Percentiles rank a stretch among this genome's conserved stretches.
phyloP scores from a whole-genome alignment of 2,888 invertebrate species.

The Sialis fuliginosa region DNA sequence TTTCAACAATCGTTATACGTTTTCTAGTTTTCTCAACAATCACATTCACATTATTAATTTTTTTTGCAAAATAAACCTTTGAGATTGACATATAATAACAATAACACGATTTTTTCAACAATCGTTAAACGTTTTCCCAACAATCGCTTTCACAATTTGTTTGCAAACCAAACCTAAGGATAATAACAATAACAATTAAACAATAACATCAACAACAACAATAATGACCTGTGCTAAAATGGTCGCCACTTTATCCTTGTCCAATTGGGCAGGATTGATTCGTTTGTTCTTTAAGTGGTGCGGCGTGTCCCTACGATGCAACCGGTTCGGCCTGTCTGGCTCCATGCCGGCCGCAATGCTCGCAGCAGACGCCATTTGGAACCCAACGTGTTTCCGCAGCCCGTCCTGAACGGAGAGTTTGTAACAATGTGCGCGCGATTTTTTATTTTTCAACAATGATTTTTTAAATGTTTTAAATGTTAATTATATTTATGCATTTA shows the following conservation, averaged over 20 bases:
- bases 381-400: constrained; percentile 43
- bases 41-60: too few species aligned
- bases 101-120: too few species aligned
- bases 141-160: background rate
- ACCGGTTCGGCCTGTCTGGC: constrained; percentile 39
- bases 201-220: constrained; percentile 1
- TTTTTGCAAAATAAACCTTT: background rate
- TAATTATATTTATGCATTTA: too few species aligned
- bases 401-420: constrained; percentile 21
- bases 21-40: too few species aligned
- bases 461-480: too few species aligned
- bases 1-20: background rate
- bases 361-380: constrained; percentile 25
- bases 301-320: constrained; percentile 90
- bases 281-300: constrained; percentile 98
- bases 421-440: background rate
- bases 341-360: constrained; percentile 29
- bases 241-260: constrained; percentile 53
- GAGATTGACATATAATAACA: too few species aligned
- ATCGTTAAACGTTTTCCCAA: too few species aligned
- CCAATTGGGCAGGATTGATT: constrained; percentile 43
- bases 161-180: background rate
- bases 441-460: too few species aligned
- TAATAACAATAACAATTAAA: background rate
- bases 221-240: constrained; percentile 46